These are phyloP conservation scores for Sanderia malayensis DNA, from an alignment of 30 jellyfish, hydroid and myxozoan genomes.

Conservation along the genomic window DNA sequence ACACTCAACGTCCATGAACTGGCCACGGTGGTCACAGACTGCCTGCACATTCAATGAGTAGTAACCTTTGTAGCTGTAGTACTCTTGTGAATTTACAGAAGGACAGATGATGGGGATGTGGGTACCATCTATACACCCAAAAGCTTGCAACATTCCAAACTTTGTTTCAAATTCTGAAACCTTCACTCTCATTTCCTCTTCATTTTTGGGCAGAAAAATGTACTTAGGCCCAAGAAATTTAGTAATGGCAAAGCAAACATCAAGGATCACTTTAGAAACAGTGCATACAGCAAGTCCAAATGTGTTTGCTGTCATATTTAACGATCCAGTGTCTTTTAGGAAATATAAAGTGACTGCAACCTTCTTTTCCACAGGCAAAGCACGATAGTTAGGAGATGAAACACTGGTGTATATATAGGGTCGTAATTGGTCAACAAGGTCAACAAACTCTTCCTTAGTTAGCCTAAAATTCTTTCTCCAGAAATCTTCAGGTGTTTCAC, in stretches of 20 bases:
- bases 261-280: constrained; percentile 27
- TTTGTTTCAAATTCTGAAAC: too few relatives aligned
- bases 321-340: constrained; percentile 56
- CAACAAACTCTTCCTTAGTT: too few relatives aligned
- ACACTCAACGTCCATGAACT: constrained; percentile 75
- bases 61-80: constrained; percentile 38
- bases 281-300: constrained; percentile 56
- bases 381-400: too few relatives aligned
- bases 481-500: too few relatives aligned
- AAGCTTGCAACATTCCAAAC: constrained; percentile 61
- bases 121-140: constrained; percentile 76
- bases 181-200: constrained; percentile 53
- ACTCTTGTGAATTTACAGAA: constrained; percentile 25
- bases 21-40: constrained; percentile 54
- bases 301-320: constrained; percentile 26
- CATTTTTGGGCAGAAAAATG: constrained; percentile 33
- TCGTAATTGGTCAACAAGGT: too few relatives aligned
- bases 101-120: constrained; percentile 63
- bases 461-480: too few relatives aligned
- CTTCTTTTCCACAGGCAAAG: too few relatives aligned
- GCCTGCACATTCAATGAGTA: constrained; percentile 63
- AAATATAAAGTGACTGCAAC: constrained; percentile 36
- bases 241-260: constrained; percentile 43
- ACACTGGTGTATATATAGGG: too few relatives aligned
- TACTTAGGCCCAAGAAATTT: constrained; percentile 46